phyloP scores from a whole-genome alignment of 2,113 vertebrate species.

The Loxodonta africana region DNA sequence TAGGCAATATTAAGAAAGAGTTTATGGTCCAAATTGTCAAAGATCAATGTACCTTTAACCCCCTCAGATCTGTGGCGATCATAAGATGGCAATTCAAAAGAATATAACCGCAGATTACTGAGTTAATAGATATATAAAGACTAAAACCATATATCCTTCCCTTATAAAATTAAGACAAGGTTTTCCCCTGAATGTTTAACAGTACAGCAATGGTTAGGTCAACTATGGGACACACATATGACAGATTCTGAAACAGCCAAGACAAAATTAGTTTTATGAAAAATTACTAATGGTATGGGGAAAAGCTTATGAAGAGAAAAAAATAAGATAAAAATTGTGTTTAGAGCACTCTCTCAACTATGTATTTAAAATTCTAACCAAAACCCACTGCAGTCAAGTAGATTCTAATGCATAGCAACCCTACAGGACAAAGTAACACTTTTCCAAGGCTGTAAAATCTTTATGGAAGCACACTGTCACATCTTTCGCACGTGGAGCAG shows the following conservation, averaged over 20 bases:
- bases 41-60: background rate
- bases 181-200: background rate
- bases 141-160: background rate
- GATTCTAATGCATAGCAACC: no score
- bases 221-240: background rate
- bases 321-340: background rate
- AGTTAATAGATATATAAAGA: background rate
- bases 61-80: background rate
- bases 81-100: background rate
- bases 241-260: background rate
- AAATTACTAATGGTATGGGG: conserved; percentile 4
- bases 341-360: background rate
- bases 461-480: no score
- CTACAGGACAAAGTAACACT: no score
- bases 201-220: background rate
- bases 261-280: background rate
- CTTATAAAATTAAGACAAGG: background rate
- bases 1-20: conserved; percentile 1
- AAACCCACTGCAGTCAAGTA: no score
- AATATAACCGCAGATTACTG: background rate
- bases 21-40: background rate
- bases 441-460: no score
- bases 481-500: no score
- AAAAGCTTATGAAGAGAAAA: conserved; percentile 2
- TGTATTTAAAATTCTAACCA: background rate